Percentiles rank a stretch among this genome's conserved stretches.
These are phyloP conservation scores for Actias luna DNA, from an alignment of 2,888 invertebrate species.

Conservation along the genomic window DNA sequence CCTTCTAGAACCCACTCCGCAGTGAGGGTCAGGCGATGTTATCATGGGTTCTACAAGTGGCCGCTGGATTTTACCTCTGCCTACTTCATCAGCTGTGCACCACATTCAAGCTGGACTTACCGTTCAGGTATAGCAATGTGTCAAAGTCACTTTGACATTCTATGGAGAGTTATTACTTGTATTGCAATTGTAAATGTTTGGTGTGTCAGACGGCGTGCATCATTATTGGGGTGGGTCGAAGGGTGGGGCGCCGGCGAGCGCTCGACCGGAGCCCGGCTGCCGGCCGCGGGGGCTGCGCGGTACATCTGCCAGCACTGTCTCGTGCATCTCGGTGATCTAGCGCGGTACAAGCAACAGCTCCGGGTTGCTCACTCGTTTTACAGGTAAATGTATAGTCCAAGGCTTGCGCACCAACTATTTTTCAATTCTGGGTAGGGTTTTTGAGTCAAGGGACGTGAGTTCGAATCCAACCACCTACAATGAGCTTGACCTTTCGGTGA, in stretches of 20 bases:
- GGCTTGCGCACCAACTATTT: too few species aligned
- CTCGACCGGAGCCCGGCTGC: slow-evolving; percentile 47
- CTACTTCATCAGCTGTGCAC: slow-evolving; percentile 91
- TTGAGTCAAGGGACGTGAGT: too few species aligned
- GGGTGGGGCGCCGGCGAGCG: slow-evolving; percentile 63
- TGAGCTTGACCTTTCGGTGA: too few species aligned
- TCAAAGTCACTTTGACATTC: too few species aligned
- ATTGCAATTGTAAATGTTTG: background rate
- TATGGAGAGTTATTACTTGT: background rate
- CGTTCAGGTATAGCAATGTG: slow-evolving; percentile 82
- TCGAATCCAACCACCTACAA: too few species aligned
- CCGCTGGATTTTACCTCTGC: slow-evolving; percentile 92
- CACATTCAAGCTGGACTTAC: slow-evolving; percentile 90
- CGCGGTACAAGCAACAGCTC: slow-evolving; percentile 90
- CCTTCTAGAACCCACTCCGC: slow-evolving; percentile 85
- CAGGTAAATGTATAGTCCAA: slow-evolving; percentile 62
- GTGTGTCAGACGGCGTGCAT: slow-evolving; percentile 61
- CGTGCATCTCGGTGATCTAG: slow-evolving; percentile 93
- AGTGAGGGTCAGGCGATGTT: slow-evolving; percentile 89
- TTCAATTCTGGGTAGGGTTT: too few species aligned
- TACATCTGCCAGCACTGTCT: slow-evolving; percentile 95
- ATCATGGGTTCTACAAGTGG: slow-evolving; percentile 90
- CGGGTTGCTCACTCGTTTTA: slow-evolving; percentile 93
- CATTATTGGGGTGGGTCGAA: slow-evolving; percentile 67
- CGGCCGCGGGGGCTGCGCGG: slow-evolving; percentile 87